phyloP scores from a whole-genome alignment of 1,140 invertebrate genomes.

The Colletes gigas region DNA sequence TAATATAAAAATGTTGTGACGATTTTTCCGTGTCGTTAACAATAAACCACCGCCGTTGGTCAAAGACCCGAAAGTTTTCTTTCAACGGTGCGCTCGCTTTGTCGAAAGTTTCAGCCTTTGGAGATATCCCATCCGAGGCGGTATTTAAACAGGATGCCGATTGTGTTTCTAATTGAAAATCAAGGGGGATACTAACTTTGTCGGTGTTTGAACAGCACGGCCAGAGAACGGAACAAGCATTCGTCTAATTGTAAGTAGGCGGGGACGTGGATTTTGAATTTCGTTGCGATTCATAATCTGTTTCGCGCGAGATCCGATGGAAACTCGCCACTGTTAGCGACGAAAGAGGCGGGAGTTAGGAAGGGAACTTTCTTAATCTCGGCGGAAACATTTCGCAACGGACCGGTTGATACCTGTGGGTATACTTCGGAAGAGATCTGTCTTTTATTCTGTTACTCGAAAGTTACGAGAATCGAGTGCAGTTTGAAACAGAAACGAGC shows the following conservation, averaged over 20 bases:
- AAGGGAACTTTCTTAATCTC: not conserved
- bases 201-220: not conserved
- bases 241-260: not conserved
- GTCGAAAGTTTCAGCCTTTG: constrained; percentile 8
- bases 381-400: too few species aligned
- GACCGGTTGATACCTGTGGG: too few species aligned
- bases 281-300: not conserved
- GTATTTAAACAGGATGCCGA: constrained; percentile 29
- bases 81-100: not conserved
- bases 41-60: not conserved
- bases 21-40: too few species aligned
- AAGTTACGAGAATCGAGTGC: too few species aligned
- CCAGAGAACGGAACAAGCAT: too few species aligned
- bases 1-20: too few species aligned
- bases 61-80: constrained; percentile 44
- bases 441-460: too few species aligned
- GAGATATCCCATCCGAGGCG: constrained; percentile 2
- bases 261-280: not conserved
- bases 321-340: not conserved
- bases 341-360: too few species aligned
- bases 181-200: constrained; percentile 16
- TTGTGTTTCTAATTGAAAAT: constrained; percentile 36
- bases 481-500: too few species aligned
- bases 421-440: too few species aligned
- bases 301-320: not conserved